These are phyloP conservation scores for Leucozona laternaria DNA, from an alignment of 2,888 invertebrate species.

Conservation along the genomic window DNA sequence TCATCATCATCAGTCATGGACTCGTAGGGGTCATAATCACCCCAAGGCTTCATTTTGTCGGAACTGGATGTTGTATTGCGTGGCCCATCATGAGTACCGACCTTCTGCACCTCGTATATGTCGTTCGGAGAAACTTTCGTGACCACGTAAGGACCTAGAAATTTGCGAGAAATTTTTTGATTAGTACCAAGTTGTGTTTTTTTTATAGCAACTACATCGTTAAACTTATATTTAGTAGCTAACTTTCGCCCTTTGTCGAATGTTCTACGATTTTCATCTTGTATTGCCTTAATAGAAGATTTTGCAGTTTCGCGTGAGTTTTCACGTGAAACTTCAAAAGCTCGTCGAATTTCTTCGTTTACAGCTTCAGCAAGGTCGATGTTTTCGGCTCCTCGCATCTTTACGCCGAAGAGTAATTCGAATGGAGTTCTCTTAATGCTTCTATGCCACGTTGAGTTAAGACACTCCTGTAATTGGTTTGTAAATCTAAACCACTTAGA, in stretches of 20 bases:
- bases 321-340: slow-evolving; percentile 26
- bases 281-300: not conserved
- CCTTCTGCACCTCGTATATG: too few species aligned
- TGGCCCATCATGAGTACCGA: too few species aligned
- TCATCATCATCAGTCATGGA: too few species aligned
- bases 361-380: not conserved
- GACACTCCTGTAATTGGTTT: slow-evolving; percentile 40
- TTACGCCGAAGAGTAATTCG: slow-evolving; percentile 1
- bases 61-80: too few species aligned
- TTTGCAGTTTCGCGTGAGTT: not conserved
- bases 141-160: too few species aligned
- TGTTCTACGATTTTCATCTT: slow-evolving; percentile 27
- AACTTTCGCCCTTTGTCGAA: slow-evolving; percentile 11
- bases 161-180: too few species aligned
- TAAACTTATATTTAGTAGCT: slow-evolving; percentile 5
- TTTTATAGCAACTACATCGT: not conserved
- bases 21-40: too few species aligned
- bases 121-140: too few species aligned
- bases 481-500: slow-evolving; percentile 13
- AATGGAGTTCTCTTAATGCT: slow-evolving; percentile 29
- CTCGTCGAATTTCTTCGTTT: slow-evolving; percentile 12
- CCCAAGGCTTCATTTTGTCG: too few species aligned
- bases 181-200: too few species aligned
- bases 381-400: not conserved
- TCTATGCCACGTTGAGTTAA: slow-evolving; percentile 18